phyloP scores from a whole-genome alignment of 1,140 invertebrate species.

The Drosophila watanabei region DNA sequence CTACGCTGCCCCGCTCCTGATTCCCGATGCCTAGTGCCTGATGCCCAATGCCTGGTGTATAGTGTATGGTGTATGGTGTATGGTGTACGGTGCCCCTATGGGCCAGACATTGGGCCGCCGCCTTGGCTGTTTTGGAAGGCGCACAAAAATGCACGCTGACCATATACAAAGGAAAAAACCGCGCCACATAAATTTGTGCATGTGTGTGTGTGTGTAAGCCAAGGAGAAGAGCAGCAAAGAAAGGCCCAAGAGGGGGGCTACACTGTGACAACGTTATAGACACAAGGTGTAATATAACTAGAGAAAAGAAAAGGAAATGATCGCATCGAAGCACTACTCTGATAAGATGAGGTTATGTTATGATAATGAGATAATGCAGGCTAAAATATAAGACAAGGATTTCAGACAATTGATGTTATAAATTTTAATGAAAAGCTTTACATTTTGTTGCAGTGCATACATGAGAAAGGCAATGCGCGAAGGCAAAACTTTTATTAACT shows the following conservation, averaged over 20 bases:
- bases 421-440: not conserved
- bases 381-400: not conserved
- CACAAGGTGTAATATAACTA: not conserved
- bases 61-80: not conserved
- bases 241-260: slow-evolving; percentile 5
- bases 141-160: slow-evolving; percentile 72
- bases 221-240: slow-evolving; percentile 4
- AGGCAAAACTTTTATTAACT: slow-evolving; percentile 83
- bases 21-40: too few species aligned
- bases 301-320: not conserved
- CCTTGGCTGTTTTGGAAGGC: slow-evolving; percentile 60
- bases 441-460: slow-evolving; percentile 14
- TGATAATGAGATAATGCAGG: not conserved
- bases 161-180: slow-evolving; percentile 43
- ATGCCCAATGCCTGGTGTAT: not conserved
- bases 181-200: slow-evolving; percentile 22
- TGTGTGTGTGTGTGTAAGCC: not conserved
- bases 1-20: slow-evolving; percentile 1
- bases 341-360: not conserved
- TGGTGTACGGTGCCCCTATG: slow-evolving; percentile 13
- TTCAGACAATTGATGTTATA: not conserved
- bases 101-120: slow-evolving; percentile 78
- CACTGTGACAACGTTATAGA: not conserved
- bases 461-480: slow-evolving; percentile 74
- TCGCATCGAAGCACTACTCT: not conserved